Base-by-base conservation (phyloP, 2,888 invertebrate species). In the Hetaerina titia region DNA sequence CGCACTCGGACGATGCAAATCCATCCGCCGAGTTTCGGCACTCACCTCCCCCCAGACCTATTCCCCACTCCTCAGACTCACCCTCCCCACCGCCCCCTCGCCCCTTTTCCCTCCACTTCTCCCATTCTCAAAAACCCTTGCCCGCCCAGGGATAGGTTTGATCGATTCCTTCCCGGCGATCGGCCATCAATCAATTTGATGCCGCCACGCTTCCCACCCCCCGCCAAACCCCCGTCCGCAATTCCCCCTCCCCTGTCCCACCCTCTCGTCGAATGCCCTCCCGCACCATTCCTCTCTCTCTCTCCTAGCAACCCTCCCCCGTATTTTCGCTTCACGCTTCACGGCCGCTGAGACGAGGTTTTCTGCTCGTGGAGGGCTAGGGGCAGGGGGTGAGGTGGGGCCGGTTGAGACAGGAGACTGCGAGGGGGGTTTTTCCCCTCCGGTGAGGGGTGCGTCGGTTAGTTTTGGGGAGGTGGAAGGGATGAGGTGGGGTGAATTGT, bases 91-190 rank as follows among this genome's bases (percentile, higher is more conserved):
- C 45, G 2, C 45, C 45, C 2, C 45, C 45, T 4, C 69, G 31
- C 63, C 64, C 64, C 45, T 90, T 64, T 64, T 64, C 64, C 90
- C 90, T 9, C 22, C n/a, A 57, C 89, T 56, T 89, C 89, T 56
- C 90, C 25, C 90, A 17, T 25, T 88, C 57, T 88, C 57, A 56
- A 56, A 45, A 45, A 6, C 56, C 8, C 56, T 25, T 13, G 31
- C 63, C 31, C 90, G 19, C 19, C 81, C 13, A 31, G 69, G 92
- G 56, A 56, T 56, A 31, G 74, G 22, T 74, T 90, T 92, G 92
- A 92, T 92, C 69, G 92, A 92, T 92, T 92, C 92, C 69, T 92
- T 92, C 74, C 69, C 69, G 92, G 31, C 92, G 92, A 92, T 92
- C 92, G 69, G 64, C 92, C 92, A 92, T 92, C 92, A 92, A 92